Base-by-base conservation (phyloP, 2,113 vertebrate species). In the Salvelinus alpinus region DNA sequence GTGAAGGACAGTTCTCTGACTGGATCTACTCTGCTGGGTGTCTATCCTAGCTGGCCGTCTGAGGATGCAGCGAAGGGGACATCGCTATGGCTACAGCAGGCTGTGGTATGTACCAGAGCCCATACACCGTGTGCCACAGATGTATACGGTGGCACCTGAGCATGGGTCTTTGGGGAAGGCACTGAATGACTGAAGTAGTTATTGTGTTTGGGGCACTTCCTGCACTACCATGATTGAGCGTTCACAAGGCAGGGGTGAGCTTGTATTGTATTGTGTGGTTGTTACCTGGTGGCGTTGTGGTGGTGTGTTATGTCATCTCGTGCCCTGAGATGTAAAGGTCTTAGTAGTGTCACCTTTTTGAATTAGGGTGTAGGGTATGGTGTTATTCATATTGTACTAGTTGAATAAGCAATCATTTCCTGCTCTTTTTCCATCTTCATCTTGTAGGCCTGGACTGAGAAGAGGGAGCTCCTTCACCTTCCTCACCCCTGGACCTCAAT, bases 391-490 rank as follows among this genome's bases (percentile, higher is more conserved):
- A 8, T 14, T 66, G 64, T 67, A 44, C 38, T 29, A 18, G 60
- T 64, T n/a, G 3, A 22, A 64, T 12, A 64, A 11, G 9, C 38
- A 44, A 12, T 44, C 38, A 31, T 24, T 66, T 24, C 25, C 8
- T 66, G 1, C n/a, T 27, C 14, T 54, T 78, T 5, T 16, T 64
- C 13, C 14, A 13, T 81, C 48, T 22, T 76, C 5, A 1, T 69
- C 47, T 85, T 64, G 0, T 84, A 98, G 97, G 87, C 94, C 95
- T 60, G 81, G 92, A 3, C 90, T 97, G 80, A 93, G 91, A 78
- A 90, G 96, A 89, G 94, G 95, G 88, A 95, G 91, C 81, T 98
- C 96, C 25, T 97, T 97, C 88, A 94, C 90, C 0, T 96, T 97
- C 84, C 90, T 96, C 72, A 96, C 95, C 59, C 94, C 95, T 0